These are phyloP conservation scores for Hyperopisus bebe DNA, from an alignment of 2,113 vertebrate genomes.

Conservation along the genomic window DNA sequence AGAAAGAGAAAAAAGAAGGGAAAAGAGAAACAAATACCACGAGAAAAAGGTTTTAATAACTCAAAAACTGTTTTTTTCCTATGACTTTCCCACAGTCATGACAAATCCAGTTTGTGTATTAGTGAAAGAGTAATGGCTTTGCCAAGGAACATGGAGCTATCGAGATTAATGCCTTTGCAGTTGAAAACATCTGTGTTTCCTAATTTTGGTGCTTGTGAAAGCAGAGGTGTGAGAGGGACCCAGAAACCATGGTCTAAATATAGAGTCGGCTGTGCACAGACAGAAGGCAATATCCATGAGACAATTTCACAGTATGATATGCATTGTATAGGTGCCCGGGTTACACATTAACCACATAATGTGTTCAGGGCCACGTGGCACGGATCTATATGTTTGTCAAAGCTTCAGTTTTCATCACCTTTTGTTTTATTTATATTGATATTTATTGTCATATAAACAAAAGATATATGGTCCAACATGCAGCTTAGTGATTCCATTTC, in stretches of 20 bases:
- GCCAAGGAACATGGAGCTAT: not conserved
- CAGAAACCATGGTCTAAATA: not conserved
- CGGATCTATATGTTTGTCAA: not conserved
- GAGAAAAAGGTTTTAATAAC: not conserved
- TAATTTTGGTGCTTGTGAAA: not conserved
- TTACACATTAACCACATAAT: not conserved
- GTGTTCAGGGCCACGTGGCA: not conserved
- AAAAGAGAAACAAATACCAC: not conserved
- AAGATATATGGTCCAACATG: not conserved
- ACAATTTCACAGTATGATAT: not conserved
- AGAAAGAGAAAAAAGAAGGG: not conserved
- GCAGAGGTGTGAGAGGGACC: not conserved
- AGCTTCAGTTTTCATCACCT: not conserved
- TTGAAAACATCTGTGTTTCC: not conserved
- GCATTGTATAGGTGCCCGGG: not conserved
- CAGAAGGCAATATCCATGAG: not conserved
- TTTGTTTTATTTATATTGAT: not conserved
- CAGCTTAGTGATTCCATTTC: not conserved
- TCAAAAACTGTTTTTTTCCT: not conserved
- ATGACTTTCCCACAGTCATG: not conserved
- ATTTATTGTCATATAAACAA: not conserved
- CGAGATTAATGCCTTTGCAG: not conserved
- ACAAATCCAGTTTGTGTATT: conserved; percentile 11
- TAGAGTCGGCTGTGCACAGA: not conserved
- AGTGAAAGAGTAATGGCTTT: not conserved